phyloP scores from a whole-genome alignment of 1,140 invertebrate species.

The Bombyx mori region ASM3026992v2 NC_085134.1:5107001-5107500 shows the following conservation, averaged over 20 bases:
- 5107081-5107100: no score
- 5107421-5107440: not conserved
- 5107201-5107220: conserved; percentile 50
- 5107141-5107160: not conserved
- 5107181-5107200: conserved; percentile 45
- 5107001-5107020: conserved; percentile 3
- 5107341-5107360: conserved; percentile 51
- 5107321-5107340: conserved; percentile 46
- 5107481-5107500: not conserved
- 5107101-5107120: no score
- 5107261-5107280: conserved; percentile 59
- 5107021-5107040: conserved; percentile 3
- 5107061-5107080: conserved; percentile 37
- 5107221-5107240: conserved; percentile 67
- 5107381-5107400: conserved; percentile 21
- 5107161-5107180: conserved; percentile 40
- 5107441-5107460: not conserved
- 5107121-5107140: no score
- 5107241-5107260: conserved; percentile 69
- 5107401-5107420: conserved; percentile 13
- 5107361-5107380: conserved; percentile 43
- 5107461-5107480: not conserved
- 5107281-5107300: conserved; percentile 53
- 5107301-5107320: conserved; percentile 52
- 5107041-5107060: conserved; percentile 29